Percentiles rank a stretch among this genome's conserved stretches.
phyloP scores from a whole-genome alignment of 2,888 invertebrate species.

The Leuctra nigra region DNA sequence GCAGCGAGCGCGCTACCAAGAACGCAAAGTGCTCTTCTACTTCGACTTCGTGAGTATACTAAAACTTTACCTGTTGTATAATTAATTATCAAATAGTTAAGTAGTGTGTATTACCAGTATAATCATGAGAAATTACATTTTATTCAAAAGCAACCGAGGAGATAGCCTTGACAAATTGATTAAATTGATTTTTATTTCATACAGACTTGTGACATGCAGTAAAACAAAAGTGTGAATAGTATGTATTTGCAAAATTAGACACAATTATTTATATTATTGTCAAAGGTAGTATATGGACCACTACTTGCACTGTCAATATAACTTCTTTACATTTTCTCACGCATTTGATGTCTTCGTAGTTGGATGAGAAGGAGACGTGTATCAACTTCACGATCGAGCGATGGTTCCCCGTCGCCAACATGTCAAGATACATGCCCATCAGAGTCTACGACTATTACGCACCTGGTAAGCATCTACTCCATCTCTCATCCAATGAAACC shows the following conservation, averaged over 20 bases:
- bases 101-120: background rate
- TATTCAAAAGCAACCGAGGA: too few relatives aligned
- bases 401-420: conserved; percentile 95
- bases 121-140: too few relatives aligned
- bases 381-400: conserved; percentile 89
- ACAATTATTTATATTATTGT: background rate
- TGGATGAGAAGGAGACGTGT: conserved; percentile 79
- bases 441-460: conserved; percentile 94
- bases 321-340: too few relatives aligned
- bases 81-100: too few relatives aligned
- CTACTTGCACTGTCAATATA: too few relatives aligned
- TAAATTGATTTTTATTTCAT: too few relatives aligned
- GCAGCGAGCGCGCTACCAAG: conserved; percentile 74
- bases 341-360: conserved; percentile 50
- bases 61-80: too few relatives aligned
- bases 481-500: too few relatives aligned
- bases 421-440: conserved; percentile 86
- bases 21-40: conserved; percentile 82
- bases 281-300: too few relatives aligned
- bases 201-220: too few relatives aligned
- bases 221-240: too few relatives aligned
- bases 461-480: conserved; percentile 76
- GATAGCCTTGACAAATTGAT: background rate
- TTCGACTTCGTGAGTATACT: conserved; percentile 78
- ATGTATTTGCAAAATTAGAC: too few relatives aligned